A percentile compares a stretch with the other conserved stretches of the same genome.
These are phyloP conservation scores for Monochamus alternatus DNA, from an alignment of 2,888 invertebrate species.

Conservation along the genomic window DNA sequence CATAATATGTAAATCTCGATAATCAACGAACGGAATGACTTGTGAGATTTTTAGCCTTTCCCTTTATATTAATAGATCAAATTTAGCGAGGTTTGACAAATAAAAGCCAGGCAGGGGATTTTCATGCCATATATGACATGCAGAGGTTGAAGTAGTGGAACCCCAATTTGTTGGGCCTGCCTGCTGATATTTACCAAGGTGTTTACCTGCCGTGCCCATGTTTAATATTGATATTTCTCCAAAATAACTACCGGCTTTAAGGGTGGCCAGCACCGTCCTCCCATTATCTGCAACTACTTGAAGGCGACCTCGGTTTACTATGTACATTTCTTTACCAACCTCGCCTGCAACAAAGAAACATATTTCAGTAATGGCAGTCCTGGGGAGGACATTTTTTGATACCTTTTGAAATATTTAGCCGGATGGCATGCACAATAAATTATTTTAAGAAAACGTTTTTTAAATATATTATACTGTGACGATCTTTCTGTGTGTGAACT, in stretches of 20 bases:
- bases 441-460: too few species aligned
- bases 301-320: constrained; percentile 96
- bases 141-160: constrained; percentile 43
- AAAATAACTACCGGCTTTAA: constrained; percentile 99
- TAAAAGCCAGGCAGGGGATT: constrained; percentile 61
- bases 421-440: too few species aligned
- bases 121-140: constrained; percentile 43
- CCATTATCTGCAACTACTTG: constrained; percentile 97
- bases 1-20: neutral
- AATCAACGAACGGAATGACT: neutral
- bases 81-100: constrained; percentile 55
- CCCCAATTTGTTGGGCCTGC: constrained; percentile 58
- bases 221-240: constrained; percentile 99
- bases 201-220: constrained; percentile 99
- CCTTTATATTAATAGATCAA: constrained; percentile 13
- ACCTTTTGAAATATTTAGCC: too few species aligned
- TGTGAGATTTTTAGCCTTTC: constrained; percentile 34
- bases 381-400: too few species aligned
- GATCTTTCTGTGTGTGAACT: too few species aligned
- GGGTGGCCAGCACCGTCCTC: constrained; percentile 95
- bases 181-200: constrained; percentile 91
- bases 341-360: constrained; percentile 80
- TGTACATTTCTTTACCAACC: constrained; percentile 99
- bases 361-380: neutral
- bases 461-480: too few species aligned